Evolutionary conservation across 2,888 invertebrate genomes (phyloP).

Genomic region (Hydraecia micacea): DNA sequence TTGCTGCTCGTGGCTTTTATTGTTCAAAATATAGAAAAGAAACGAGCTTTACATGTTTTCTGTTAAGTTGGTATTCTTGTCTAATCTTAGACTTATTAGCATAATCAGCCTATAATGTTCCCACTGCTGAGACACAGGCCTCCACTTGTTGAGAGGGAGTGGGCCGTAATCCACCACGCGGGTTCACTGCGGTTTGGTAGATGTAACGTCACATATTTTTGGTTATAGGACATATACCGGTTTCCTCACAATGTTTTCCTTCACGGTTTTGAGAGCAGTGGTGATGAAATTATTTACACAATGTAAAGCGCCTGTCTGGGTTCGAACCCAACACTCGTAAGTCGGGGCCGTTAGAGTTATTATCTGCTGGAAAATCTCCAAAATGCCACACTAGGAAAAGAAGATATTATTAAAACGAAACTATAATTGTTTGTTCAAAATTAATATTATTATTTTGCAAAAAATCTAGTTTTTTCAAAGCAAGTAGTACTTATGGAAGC

Average conservation of each 20-base stretch:
- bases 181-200: neutral
- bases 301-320: neutral
- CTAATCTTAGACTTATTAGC: neutral
- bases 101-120: neutral
- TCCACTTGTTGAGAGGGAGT: neutral
- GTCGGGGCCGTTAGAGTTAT: neutral
- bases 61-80: neutral
- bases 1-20: neutral
- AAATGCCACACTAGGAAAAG: neutral
- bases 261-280: neutral
- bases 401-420: neutral
- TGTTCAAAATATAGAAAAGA: neutral
- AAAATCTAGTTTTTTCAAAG: neutral
- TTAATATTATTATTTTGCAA: neutral
- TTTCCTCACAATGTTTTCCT: neutral
- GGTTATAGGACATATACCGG: too few species aligned
- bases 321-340: neutral
- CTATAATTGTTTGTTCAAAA: too few species aligned
- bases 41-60: neutral
- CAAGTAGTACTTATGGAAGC: neutral
- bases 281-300: neutral
- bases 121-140: neutral
- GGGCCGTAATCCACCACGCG: too few species aligned
- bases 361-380: neutral
- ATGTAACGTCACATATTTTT: neutral